phyloP scores from a whole-genome alignment of 1,140 invertebrate species.

The Cylas formicarius region DNA sequence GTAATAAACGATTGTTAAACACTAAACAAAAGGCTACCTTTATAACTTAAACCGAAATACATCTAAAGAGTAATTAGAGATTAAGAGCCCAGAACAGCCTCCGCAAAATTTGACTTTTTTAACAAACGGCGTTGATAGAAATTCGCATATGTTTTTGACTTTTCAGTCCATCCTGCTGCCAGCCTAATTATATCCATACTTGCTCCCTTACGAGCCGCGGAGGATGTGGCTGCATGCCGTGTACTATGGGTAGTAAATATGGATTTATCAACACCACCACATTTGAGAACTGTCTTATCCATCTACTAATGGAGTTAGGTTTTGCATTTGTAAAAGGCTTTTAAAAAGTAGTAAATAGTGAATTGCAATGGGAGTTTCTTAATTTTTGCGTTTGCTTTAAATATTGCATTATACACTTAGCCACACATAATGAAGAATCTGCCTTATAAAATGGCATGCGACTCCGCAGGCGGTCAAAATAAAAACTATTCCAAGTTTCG shows the following conservation, averaged over 20 bases:
- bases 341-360: constrained; percentile 1
- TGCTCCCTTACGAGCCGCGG: not conserved
- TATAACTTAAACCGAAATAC: too few species aligned
- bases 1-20: too few species aligned
- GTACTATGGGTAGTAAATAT: constrained; percentile 19
- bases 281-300: constrained; percentile 1
- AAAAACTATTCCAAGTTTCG: constrained; percentile 33
- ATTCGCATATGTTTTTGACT: not conserved
- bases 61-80: too few species aligned
- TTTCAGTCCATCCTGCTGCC: constrained; percentile 9
- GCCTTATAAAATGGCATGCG: too few species aligned
- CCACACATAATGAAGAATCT: constrained; percentile 8
- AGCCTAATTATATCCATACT: constrained; percentile 8
- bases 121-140: constrained; percentile 11
- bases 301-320: constrained; percentile 1
- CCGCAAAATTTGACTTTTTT: constrained; percentile 32
- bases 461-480: constrained; percentile 32
- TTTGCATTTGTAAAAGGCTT: constrained; percentile 9
- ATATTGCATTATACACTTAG: not conserved
- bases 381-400: constrained; percentile 1
- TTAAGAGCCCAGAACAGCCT: too few species aligned
- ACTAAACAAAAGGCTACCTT: too few species aligned
- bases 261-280: not conserved
- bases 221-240: constrained; percentile 23
- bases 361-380: not conserved